Base-by-base conservation (phyloP, 2,797 vertebrate genomes). In the Brachymystax lenok region DNA sequence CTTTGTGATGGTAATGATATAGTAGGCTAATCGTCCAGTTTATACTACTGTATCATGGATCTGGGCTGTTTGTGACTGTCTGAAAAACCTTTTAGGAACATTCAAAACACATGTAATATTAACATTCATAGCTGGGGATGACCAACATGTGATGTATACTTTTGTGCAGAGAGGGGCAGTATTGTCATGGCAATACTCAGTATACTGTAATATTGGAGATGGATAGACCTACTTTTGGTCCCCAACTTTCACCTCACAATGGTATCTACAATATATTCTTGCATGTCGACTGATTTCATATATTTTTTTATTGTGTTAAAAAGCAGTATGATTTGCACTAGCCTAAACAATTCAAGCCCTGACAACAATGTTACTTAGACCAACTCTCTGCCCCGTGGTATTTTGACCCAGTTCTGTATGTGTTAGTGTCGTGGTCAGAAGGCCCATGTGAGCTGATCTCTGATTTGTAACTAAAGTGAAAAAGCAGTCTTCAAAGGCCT, bases 111-210 rank as follows among this genome's bases (percentile, higher is more conserved):
- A 6, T 17, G 52, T 19, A 56, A 56, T 56, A n/a, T 56, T 56
- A 5, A n/a, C 16, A 17, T 6, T 7, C 17, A 7, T 4, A 52
- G 16, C 1, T 2, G 19, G 5, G n/a, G 30, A 66, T 33, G 24
- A 71, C 12, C 40, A 27, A 54, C 16, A 51, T 80, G 82, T 68
- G 66, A 40, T 76, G 68, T 67, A 74, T 63, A 50, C 28, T 13
- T 79, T 83, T 16, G 69, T 69, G 56, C 92, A 86, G 77, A 75
- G n/a, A 74, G 80, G 83, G 90, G 91, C 87, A 87, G 85, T 83
- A 77, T 91, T 87, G 75, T 80, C 80, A 75, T 83, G 21, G 27
- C 14, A 72, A 78, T 83, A 66, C 63, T 24, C 30, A 64, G 1
- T 21, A 1, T n/a, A 56, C 4, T 5, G 5, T 19, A 19, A n/a